Base-by-base conservation (phyloP, 2,113 vertebrate species). In the Oceanodroma tethys region DNA sequence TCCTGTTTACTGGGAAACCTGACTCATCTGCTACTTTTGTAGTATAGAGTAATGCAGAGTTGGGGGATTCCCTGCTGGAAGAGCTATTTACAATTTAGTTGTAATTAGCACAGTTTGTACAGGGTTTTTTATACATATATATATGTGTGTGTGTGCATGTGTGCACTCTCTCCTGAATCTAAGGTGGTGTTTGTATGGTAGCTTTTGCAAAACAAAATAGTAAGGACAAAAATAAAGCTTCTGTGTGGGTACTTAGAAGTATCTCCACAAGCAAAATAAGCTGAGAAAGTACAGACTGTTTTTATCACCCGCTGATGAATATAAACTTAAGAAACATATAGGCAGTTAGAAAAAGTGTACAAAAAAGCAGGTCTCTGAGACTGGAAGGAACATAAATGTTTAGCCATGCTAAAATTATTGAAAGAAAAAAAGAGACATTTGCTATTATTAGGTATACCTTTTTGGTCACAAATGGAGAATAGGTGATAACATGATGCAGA, bases 1-100 rank as follows among this genome's bases (percentile, higher is more conserved):
- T 88, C 40, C 66, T 92, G 48, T 85, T 95, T 96, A 82, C 73
- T 52, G 72, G 83, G 76, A 84, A 93, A 87, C 19, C 13, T 96
- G 94, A 96, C 60, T 92, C 88, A 68, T 95, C 75, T 81, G 25
- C 86, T 89, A 72, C 76, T 95, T 97, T 70, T 72, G 48, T 45
- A 86, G 56, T 16, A 27, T 22, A 42, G 17, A n/a, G 40, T 78
- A 74, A 94, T n/a, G 42, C 21, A 63, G 55, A 47, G 36, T 20
- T 89, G 45, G 83, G 95, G 72, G 65, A 94, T 97, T 95, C 81
- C 93, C 91, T 68, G 40, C 52, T 72, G 52, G 65, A 93, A 93
- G 70, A 75, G 29, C 48, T 93, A 72, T 93, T 93, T 91, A 74
- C 65, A 75, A 36, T 36, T 40, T 45, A 47, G 32, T 67, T 81